These are phyloP conservation scores for Rhinichthys klamathensis DNA, from an alignment of 2,113 vertebrate genomes.

Conservation along the genomic window DNA sequence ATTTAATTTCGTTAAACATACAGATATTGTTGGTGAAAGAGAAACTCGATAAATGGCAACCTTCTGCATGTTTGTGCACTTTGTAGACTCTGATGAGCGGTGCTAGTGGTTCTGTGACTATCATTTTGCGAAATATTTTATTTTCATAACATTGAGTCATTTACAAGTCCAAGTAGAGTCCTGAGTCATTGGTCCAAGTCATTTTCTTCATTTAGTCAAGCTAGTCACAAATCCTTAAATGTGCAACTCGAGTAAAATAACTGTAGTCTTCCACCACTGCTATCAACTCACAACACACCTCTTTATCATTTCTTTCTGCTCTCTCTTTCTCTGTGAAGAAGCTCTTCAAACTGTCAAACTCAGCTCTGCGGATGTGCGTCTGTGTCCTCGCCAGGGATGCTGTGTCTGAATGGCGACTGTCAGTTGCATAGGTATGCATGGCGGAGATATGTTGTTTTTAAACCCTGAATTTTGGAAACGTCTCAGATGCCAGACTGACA, in stretches of 20 bases:
- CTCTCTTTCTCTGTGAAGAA: not conserved
- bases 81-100: not conserved
- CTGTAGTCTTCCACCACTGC: not conserved
- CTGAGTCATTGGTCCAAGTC: not conserved
- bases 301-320: not conserved
- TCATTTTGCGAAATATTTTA: not conserved
- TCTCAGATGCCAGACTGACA: slow-evolving; percentile 28
- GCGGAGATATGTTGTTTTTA: slow-evolving; percentile 29
- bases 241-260: not conserved
- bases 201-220: not conserved
- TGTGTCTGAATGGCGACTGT: slow-evolving; percentile 47
- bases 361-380: not conserved
- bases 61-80: not conserved
- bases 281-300: not conserved
- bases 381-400: not conserved
- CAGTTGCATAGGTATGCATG: slow-evolving; percentile 20
- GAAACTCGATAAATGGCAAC: not conserved
- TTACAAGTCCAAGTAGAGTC: not conserved
- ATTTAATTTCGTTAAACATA: not conserved
- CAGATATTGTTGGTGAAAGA: not conserved
- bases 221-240: slow-evolving; percentile 16
- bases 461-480: slow-evolving; percentile 17
- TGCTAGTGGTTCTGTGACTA: not conserved
- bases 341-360: slow-evolving; percentile 18
- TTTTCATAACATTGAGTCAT: not conserved